Conservation (phyloP, 2,888 invertebrate genomes). For the Gryllus longicercus region DNA sequence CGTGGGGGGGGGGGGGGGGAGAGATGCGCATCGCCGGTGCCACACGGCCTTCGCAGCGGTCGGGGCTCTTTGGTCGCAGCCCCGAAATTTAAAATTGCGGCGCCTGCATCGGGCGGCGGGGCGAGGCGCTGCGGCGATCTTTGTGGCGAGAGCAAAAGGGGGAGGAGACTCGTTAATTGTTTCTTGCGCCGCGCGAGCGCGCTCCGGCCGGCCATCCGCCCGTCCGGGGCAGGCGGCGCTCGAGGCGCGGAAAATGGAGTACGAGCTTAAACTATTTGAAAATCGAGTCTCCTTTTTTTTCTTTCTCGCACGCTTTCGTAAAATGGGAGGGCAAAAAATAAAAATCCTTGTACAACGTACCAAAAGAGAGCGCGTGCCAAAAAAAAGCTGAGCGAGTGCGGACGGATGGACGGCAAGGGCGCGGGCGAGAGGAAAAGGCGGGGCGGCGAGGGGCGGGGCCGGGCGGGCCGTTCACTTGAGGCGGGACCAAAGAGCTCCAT, state of each 20-base stretch:
- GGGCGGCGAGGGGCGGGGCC: neutral
- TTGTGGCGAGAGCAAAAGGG: neutral
- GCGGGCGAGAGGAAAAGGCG: neutral
- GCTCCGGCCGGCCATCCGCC: neutral
- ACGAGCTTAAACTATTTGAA: neutral
- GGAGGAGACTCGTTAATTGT: neutral
- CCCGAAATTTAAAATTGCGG: neutral
- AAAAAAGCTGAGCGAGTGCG: neutral
- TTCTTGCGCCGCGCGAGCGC: neutral
- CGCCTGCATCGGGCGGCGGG: neutral
- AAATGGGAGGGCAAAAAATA: neutral
- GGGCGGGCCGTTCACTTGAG: neutral
- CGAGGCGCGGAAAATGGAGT: neutral
- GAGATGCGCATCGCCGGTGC: neutral
- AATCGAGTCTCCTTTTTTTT: neutral
- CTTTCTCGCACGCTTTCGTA: neutral
- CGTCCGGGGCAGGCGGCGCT: too few species aligned
- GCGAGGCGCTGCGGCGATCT: neutral
- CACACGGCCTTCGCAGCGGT: neutral
- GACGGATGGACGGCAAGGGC: neutral
- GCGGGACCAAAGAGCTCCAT: conserved; percentile 10
- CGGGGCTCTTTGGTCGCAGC: neutral
- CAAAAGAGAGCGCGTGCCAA: neutral
- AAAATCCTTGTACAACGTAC: neutral
- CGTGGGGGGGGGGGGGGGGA: too few species aligned